Percentiles rank a stretch among this genome's conserved stretches.
phyloP scores from a whole-genome alignment of 2,797 vertebrate species.

The Capromys pilorides region DNA sequence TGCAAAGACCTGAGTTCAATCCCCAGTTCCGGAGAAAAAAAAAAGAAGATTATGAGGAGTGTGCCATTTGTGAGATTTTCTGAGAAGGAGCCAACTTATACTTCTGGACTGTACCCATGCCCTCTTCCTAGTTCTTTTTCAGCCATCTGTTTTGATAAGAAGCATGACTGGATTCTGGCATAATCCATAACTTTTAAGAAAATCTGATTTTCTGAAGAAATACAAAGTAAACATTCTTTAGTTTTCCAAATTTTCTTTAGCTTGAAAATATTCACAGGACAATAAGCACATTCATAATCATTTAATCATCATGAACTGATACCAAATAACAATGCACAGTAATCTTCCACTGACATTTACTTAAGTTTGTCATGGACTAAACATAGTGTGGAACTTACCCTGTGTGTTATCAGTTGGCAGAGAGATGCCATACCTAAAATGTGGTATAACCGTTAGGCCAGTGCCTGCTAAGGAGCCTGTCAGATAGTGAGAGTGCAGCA shows the following conservation, averaged over 20 bases:
- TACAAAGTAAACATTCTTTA: background rate
- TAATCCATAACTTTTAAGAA: background rate
- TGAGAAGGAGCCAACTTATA: background rate
- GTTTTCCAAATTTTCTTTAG: background rate
- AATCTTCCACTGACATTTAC: background rate
- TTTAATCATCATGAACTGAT: background rate
- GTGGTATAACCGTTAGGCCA: background rate
- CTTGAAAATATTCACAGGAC: background rate
- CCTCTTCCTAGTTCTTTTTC: background rate
- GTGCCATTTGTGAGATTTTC: background rate
- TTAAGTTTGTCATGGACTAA: background rate
- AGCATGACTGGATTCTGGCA: background rate
- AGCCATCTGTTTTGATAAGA: background rate
- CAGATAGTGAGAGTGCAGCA: accelerated
- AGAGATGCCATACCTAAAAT: background rate
- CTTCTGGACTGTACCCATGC: background rate
- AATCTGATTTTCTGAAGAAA: slow-evolving; percentile 18
- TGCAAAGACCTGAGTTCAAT: no score
- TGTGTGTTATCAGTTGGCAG: background rate
- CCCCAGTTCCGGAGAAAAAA: no score
- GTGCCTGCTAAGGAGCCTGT: background rate
- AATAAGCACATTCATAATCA: background rate
- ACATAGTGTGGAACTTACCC: background rate
- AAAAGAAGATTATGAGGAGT: background rate
- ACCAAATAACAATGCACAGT: background rate